Evolutionary conservation across 2,888 invertebrate species (phyloP), one percentile per base, ranked within the genome.

Genomic region (Drosophila cyrtoloma): DNA sequence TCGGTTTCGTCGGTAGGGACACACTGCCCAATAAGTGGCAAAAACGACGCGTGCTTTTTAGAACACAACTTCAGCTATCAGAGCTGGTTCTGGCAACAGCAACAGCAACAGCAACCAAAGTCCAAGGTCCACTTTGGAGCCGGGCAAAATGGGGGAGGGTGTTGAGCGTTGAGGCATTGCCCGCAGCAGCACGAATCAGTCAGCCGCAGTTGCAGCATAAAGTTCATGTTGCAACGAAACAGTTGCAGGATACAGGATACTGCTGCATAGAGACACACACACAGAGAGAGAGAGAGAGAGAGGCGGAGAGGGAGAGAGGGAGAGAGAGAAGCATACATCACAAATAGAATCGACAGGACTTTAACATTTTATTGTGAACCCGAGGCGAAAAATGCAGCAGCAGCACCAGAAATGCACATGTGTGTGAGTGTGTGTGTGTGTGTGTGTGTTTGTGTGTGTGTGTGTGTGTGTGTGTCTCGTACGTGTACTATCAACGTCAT

Each of bases 301-400:
- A 44, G n/a, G 30, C 16, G 61, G 61, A 22, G 10, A 1, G 19
- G 2, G 5, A 5, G 42, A 1, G 42, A 5, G 51, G 6, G 30
- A 5, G 7, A 47, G 47, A 16, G 47, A 12, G n/a, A n/a, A 42
- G 47, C 47, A 47, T 47, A 22, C 22, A 47, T 47, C 7, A 22
- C 80, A 75, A 86, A 88, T 88, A 86, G 80, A 82, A 87, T 87
- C 87, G 86, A 88, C 88, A 86, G 84, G 86, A 87, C 82, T 76
- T 87, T 84, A 87, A 86, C 77, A 82, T 87, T 88, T 89, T 86
- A 89, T 87, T 87, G 87, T 86, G 84, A 85, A 71, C 79, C 72
- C 76, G 75, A 76, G 80, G 79, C 75, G 68, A 60, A 71, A 75
- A 75, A 79, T 71, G 79, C 77, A 71, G 47, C 62, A 69, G 35